Conservation (phyloP, 2,888 invertebrate species). For the Lithophane leautieri region DNA sequence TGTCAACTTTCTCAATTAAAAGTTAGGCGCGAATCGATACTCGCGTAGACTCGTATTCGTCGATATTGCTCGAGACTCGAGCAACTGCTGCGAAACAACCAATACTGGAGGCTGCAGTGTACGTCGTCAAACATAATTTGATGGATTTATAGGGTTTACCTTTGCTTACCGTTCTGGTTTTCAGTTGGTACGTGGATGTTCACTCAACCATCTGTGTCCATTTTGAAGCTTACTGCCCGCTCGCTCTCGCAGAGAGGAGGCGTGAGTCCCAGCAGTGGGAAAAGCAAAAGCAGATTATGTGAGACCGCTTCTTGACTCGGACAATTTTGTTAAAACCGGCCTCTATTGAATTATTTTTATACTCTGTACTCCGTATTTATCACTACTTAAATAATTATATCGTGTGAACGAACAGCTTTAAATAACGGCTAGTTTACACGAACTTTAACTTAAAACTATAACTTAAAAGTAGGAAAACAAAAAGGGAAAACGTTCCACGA, state of each 20-base stretch:
- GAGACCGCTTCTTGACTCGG: background rate
- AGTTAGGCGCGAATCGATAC: constrained; percentile 54
- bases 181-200: background rate
- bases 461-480: constrained; percentile 26
- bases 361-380: background rate
- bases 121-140: background rate
- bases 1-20: constrained; percentile 65
- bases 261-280: background rate
- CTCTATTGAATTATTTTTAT: background rate
- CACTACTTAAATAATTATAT: constrained; percentile 16
- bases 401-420: constrained; percentile 29
- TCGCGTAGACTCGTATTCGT: constrained; percentile 10
- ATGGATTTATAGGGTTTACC: background rate
- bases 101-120: too few species aligned
- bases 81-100: background rate
- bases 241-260: background rate
- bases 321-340: background rate
- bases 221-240: background rate
- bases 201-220: background rate
- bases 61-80: constrained; percentile 3
- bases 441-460: constrained; percentile 29
- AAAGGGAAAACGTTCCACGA: constrained; percentile 36
- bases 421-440: constrained; percentile 38
- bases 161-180: background rate
- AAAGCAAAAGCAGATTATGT: background rate